A percentile compares a stretch with the other conserved stretches of the same genome.
phyloP scores from a whole-genome alignment of 2,797 vertebrate genomes.

The Australoheros facetus region DNA sequence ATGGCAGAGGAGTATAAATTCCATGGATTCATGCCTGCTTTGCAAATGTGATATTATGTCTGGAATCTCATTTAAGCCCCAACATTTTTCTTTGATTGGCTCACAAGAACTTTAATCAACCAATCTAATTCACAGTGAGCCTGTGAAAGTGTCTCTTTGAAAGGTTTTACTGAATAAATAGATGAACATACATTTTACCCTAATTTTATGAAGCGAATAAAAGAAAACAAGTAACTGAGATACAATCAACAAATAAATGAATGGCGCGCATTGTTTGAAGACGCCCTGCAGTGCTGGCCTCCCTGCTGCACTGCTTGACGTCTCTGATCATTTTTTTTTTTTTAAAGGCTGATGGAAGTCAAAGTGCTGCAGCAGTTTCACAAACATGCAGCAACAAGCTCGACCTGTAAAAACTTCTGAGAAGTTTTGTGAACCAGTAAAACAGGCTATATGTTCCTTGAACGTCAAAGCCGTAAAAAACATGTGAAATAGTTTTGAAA shows the following conservation, averaged over 20 bases:
- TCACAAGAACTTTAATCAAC: background rate
- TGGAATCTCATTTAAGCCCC: background rate
- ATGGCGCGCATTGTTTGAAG: background rate
- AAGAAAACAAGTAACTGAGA: background rate
- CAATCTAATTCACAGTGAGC: background rate
- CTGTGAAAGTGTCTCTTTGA: background rate
- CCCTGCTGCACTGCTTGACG: background rate
- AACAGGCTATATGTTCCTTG: background rate
- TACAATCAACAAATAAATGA: background rate
- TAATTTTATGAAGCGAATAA: background rate
- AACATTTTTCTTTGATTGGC: background rate
- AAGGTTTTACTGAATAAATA: background rate
- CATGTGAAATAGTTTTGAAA: background rate
- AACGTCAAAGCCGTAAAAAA: background rate
- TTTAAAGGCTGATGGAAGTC: background rate
- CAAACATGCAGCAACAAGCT: conserved; percentile 15
- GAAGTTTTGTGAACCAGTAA: background rate
- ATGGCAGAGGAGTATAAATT: background rate
- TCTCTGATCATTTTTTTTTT: background rate
- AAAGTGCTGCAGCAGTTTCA: background rate
- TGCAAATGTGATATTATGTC: background rate
- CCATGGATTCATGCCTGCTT: background rate
- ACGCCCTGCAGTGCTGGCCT: background rate
- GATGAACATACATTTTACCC: background rate
- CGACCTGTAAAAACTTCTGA: background rate